Conservation (phyloP, 2,113 vertebrate species). For the Pomatostomus ruficeps region DNA sequence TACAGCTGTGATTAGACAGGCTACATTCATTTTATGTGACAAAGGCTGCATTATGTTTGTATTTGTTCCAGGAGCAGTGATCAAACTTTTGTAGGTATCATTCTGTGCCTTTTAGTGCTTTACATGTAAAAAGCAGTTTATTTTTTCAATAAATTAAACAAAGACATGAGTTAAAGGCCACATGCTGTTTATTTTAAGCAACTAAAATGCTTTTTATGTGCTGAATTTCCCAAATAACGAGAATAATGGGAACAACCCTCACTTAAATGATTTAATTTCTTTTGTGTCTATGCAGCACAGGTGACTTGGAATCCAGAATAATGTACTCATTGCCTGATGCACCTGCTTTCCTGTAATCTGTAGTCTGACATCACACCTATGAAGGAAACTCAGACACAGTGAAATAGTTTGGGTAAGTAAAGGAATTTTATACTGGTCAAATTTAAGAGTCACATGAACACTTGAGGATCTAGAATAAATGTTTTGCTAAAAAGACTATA, state of each 20-base stretch:
- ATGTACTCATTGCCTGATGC: neutral
- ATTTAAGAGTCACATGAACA: neutral
- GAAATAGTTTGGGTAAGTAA: neutral
- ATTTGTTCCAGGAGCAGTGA: neutral
- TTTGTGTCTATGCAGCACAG: neutral
- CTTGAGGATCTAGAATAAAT: neutral
- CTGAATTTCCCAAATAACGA: neutral
- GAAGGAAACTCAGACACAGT: neutral
- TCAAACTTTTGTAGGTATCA: neutral
- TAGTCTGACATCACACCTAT: neutral
- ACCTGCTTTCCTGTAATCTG: neutral
- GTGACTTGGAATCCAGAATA: neutral
- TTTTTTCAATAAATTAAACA: neutral
- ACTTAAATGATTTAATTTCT: neutral
- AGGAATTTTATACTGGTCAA: neutral
- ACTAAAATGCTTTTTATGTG: neutral
- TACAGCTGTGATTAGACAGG: constrained; percentile 1
- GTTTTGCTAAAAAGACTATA: neutral
- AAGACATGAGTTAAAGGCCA: neutral
- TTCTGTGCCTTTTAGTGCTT: neutral
- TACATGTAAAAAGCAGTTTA: neutral
- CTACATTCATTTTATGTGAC: neutral
- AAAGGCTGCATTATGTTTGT: neutral
- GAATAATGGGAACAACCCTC: neutral
- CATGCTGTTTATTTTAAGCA: neutral